Conservation (phyloP, 2,888 invertebrate species). For the Acleris literana region DNA sequence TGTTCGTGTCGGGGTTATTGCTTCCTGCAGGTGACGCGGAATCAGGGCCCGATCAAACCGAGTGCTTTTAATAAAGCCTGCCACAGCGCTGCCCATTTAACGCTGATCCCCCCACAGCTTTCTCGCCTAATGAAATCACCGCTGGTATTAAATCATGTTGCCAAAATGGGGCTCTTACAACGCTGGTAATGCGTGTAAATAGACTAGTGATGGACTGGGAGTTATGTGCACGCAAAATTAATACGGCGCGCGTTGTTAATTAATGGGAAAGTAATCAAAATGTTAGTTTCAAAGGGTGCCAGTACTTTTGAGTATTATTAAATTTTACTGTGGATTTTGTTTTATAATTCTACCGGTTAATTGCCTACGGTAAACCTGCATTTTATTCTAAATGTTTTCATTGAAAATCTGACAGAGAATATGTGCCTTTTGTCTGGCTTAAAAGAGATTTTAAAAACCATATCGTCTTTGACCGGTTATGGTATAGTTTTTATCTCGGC, state of each 20-base stretch:
- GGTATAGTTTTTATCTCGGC: too few species aligned
- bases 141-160: conserved; percentile 41
- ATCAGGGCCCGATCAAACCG: conserved; percentile 75
- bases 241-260: conserved; percentile 28
- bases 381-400: too few species aligned
- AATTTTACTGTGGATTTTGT: too few species aligned
- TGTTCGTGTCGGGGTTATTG: conserved; percentile 68
- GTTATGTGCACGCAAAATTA: conserved; percentile 35
- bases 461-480: too few species aligned
- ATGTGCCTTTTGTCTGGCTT: too few species aligned
- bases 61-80: conserved; percentile 76
- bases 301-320: too few species aligned
- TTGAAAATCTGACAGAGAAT: too few species aligned
- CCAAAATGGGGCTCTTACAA: conserved; percentile 32
- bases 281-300: conserved; percentile 14
- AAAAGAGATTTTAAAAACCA: too few species aligned
- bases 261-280: conserved; percentile 29
- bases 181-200: conserved; percentile 34
- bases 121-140: conserved; percentile 34
- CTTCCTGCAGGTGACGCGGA: conserved; percentile 76
- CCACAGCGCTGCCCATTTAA: conserved; percentile 48
- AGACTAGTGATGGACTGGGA: conserved; percentile 34
- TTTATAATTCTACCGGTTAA: too few species aligned
- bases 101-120: conserved; percentile 29
- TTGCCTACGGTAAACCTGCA: too few species aligned